Conservation (phyloP, 2,797 vertebrate species). For the Falco columbarius region DNA sequence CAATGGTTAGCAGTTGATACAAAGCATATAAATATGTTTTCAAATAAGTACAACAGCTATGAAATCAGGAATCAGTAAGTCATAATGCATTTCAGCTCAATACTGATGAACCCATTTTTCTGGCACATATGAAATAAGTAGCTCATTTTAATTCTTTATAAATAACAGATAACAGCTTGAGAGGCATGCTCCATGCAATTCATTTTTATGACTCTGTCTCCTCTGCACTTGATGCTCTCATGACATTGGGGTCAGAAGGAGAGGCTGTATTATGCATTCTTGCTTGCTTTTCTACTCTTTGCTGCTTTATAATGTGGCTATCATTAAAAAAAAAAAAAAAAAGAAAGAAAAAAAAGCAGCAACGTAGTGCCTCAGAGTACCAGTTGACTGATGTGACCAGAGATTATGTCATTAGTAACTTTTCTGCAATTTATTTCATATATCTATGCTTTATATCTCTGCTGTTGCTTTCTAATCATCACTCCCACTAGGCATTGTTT, state of each 20-base stretch:
- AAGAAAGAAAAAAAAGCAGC: background rate
- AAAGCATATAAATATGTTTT: slow-evolving; percentile 62
- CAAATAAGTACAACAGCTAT: slow-evolving; percentile 60
- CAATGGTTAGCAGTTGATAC: slow-evolving; percentile 55
- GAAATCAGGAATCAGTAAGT: slow-evolving; percentile 56
- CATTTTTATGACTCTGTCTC: slow-evolving; percentile 40
- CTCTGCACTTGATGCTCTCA: background rate
- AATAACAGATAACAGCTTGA: slow-evolving; percentile 63
- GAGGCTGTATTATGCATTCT: background rate
- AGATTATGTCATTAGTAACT: slow-evolving; percentile 37
- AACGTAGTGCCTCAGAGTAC: slow-evolving; percentile 16
- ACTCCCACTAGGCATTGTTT: slow-evolving; percentile 66
- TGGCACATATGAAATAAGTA: slow-evolving; percentile 45
- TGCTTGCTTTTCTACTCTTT: background rate
- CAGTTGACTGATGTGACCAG: slow-evolving; percentile 45
- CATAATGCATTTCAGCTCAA: slow-evolving; percentile 28
- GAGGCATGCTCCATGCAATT: slow-evolving; percentile 8
- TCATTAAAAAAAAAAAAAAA: background rate
- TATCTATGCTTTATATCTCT: slow-evolving; percentile 41
- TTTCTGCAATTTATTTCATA: slow-evolving; percentile 38
- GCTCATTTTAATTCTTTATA: slow-evolving; percentile 65
- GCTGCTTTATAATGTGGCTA: background rate
- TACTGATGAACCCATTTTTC: slow-evolving; percentile 40
- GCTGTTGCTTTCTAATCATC: slow-evolving; percentile 72
- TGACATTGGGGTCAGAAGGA: slow-evolving; percentile 7